Conservation (phyloP, 2,797 vertebrate genomes). For the Enteromius fasciolatus region DNA sequence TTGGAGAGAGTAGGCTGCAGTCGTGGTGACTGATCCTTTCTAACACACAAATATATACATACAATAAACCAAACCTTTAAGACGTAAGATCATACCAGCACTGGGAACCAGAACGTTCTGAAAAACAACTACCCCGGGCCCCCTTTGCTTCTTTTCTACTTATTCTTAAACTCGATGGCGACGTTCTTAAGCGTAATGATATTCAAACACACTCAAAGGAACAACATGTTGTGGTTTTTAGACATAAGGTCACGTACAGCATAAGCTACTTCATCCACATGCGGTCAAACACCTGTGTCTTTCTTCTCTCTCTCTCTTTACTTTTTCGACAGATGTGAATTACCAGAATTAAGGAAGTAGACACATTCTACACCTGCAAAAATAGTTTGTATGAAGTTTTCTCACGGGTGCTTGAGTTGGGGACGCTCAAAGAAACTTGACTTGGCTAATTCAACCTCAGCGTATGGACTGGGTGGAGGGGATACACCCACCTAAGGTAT, state of each 20-base stretch:
- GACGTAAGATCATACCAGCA: conserved; percentile 36
- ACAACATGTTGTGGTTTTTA: conserved; percentile 21
- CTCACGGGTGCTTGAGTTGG: conserved; percentile 21
- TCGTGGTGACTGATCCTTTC: conserved; percentile 67
- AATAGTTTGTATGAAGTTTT: conserved; percentile 62
- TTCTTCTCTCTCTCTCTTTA: not conserved
- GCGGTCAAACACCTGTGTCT: conserved; percentile 12
- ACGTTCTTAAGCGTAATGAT: conserved; percentile 5
- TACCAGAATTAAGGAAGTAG: conserved; percentile 65
- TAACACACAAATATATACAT: conserved; percentile 55
- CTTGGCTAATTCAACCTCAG: conserved; percentile 35
- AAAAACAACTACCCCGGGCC: not conserved
- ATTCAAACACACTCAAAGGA: conserved; percentile 12
- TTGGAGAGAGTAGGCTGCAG: conserved; percentile 70
- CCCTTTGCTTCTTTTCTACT: conserved; percentile 12
- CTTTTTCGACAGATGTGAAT: conserved; percentile 32
- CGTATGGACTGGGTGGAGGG: conserved; percentile 22
- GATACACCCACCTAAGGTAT: conserved; percentile 25
- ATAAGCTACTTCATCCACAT: conserved; percentile 10
- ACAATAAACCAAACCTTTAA: conserved; percentile 33
- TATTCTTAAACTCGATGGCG: not conserved
- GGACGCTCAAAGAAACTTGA: conserved; percentile 25
- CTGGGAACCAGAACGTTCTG: conserved; percentile 27
- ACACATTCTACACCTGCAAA: conserved; percentile 79
- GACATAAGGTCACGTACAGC: not conserved